phyloP scores from a whole-genome alignment of 2,113 vertebrate species.

The Clarias macrocephalus region DNA sequence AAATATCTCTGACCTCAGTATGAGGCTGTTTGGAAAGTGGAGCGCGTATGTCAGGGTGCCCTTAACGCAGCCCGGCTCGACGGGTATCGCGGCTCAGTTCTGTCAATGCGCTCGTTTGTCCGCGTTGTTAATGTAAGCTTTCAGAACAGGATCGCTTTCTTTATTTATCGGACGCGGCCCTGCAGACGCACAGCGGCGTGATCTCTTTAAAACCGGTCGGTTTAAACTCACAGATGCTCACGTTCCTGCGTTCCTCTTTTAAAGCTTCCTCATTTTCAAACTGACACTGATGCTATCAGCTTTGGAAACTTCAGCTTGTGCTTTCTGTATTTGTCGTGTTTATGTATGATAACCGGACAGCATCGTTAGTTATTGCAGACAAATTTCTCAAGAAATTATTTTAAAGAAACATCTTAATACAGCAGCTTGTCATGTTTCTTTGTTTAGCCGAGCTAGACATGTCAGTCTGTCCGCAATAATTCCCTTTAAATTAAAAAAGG shows the following conservation, averaged over 20 bases:
- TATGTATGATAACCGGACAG: background rate
- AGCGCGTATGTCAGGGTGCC: constrained; percentile 43
- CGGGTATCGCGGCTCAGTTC: constrained; percentile 41
- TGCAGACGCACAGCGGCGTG: background rate
- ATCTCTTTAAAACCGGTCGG: constrained; percentile 17
- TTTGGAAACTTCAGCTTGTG: background rate
- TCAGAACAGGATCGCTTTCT: constrained; percentile 26
- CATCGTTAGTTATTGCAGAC: background rate
- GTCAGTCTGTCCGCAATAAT: background rate
- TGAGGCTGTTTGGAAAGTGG: constrained; percentile 44
- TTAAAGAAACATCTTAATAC: background rate
- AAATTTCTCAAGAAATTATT: background rate
- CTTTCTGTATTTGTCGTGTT: background rate
- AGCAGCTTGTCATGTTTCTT: background rate
- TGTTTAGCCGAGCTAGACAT: background rate
- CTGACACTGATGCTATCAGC: background rate
- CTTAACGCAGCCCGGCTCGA: constrained; percentile 37
- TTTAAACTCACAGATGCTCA: constrained; percentile 8
- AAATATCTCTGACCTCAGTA: background rate
- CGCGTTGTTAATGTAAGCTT: constrained; percentile 40
- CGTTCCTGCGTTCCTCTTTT: constrained; percentile 1
- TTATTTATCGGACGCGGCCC: constrained; percentile 43
- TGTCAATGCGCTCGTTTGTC: constrained; percentile 48
- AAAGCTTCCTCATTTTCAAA: constrained; percentile 15
- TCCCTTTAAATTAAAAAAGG: background rate